Evolutionary conservation across 2,113 vertebrate species (phyloP).

Genomic region (Vombatus ursinus): DNA sequence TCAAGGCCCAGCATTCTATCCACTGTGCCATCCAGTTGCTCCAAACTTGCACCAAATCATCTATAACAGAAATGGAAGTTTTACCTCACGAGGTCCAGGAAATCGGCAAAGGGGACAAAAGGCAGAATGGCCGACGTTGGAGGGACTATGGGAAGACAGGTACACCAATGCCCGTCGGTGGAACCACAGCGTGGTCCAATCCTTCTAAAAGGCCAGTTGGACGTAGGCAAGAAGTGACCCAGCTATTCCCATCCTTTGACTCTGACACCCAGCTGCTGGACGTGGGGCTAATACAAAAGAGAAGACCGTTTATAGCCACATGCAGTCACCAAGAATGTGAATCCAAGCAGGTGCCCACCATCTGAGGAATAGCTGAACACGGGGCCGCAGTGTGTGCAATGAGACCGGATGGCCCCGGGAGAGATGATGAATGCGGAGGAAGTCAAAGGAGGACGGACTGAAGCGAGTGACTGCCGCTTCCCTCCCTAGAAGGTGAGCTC

Average conservation of each 20-base stretch:
- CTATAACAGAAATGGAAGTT: neutral
- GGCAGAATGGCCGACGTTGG: neutral
- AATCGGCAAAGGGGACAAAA: neutral
- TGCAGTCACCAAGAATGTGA: neutral
- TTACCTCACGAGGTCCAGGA: neutral
- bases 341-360: neutral
- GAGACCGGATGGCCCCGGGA: neutral
- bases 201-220: neutral
- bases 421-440: no score
- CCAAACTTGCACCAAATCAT: neutral
- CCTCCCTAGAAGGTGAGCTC: neutral
- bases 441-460: neutral
- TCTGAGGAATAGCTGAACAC: neutral
- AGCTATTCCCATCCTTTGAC: neutral
- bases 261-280: neutral
- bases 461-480: no score
- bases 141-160: neutral
- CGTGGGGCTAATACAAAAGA: no score
- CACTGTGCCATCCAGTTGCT: no score
- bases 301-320: no score
- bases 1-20: neutral
- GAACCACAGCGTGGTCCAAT: neutral
- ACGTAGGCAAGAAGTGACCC: neutral
- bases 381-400: no score
- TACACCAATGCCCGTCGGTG: neutral